Evolutionary conservation across 1,140 invertebrate genomes (phyloP), one percentile per base, ranked within the genome.

Genomic region (Melipona quadrifasciata): DNA sequence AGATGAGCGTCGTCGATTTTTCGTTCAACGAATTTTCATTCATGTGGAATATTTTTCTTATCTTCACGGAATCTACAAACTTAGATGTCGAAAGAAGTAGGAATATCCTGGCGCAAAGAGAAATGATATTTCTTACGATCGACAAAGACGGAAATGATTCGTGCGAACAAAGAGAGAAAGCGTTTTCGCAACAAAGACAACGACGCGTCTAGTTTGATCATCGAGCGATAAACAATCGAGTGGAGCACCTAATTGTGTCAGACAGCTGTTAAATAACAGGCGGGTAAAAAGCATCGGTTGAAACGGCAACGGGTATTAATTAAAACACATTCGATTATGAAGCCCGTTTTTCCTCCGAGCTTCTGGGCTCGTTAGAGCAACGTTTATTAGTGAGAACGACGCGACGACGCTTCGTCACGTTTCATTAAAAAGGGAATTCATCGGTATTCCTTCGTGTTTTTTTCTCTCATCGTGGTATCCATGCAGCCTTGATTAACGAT

Each of bases 321-420:
- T 76, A 78, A 67, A 78, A 77, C 34, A n/a, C 21, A 78, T 78
- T 78, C 51, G 61, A 68, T 79, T 79, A 67, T 55, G 14, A 53
- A 80, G 34, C 53, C 10, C 78, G 77, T 78, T 53, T n/a, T 24
- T 11, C 12, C 21, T 58, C 14, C 19, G 1, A 21, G 17, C 27
- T 61, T n/a, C 17, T 71, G 70, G 70, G 1, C 73, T 58, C 73
- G 73, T 75, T 75, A 75, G n/a, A 76, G 34, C 31, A 39, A 27
- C 31, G 55, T 65, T 39, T 77, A 77, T 51, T 31, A 78, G 19
- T 39, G 74, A 76, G 39, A 39, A 39, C 39, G 39, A 39, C 39
- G 39, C 31, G 34, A 17, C 39, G 21, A 64, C 16, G 68, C 70
- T 71, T 14, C 3, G 27, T 24, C 55, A n/a, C 21, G 57, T 70